A percentile compares a stretch with the other conserved stretches of the same genome.
These are phyloP conservation scores for Astreopora myriophthalma DNA, from an alignment of 64 coral and sea anemone genomes.

Conservation along the genomic window DNA sequence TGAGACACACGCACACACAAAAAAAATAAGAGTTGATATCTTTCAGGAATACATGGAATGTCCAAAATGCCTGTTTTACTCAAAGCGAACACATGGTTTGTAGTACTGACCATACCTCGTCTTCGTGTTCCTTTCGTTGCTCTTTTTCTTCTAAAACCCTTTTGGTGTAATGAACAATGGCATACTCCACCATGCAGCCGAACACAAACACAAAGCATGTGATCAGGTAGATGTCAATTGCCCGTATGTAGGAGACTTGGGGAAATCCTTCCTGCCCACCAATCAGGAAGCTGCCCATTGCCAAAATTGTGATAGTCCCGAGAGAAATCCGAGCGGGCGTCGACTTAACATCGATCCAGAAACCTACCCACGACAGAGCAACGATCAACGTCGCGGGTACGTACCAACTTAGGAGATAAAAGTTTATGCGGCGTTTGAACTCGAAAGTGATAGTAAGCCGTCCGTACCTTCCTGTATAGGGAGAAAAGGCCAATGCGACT, in stretches of 20 bases:
- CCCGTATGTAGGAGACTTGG: slow-evolving; percentile 73
- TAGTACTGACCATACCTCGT: not conserved
- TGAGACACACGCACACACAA: too few species aligned
- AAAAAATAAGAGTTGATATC: too few species aligned
- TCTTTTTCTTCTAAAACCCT: not conserved
- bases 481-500: not conserved
- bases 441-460: slow-evolving; percentile 48
- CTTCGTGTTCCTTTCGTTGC: not conserved
- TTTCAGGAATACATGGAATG: too few species aligned
- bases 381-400: slow-evolving; percentile 73
- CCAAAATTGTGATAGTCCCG: slow-evolving; percentile 82
- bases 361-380: slow-evolving; percentile 74
- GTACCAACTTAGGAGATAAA: slow-evolving; percentile 73
- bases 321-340: slow-evolving; percentile 74
- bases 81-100: not conserved
- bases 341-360: slow-evolving; percentile 79
- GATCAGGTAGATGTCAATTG: slow-evolving; percentile 79
- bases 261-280: slow-evolving; percentile 64
- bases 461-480: slow-evolving; percentile 36
- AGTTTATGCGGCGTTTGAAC: slow-evolving; percentile 73
- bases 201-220: slow-evolving; percentile 83
- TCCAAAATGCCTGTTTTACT: not conserved
- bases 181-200: slow-evolving; percentile 70
- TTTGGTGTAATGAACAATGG: slow-evolving; percentile 63
- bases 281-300: slow-evolving; percentile 73